These are phyloP conservation scores for Aphelinus certus DNA, from an alignment of 1,140 invertebrate genomes.

Conservation along the genomic window DNA sequence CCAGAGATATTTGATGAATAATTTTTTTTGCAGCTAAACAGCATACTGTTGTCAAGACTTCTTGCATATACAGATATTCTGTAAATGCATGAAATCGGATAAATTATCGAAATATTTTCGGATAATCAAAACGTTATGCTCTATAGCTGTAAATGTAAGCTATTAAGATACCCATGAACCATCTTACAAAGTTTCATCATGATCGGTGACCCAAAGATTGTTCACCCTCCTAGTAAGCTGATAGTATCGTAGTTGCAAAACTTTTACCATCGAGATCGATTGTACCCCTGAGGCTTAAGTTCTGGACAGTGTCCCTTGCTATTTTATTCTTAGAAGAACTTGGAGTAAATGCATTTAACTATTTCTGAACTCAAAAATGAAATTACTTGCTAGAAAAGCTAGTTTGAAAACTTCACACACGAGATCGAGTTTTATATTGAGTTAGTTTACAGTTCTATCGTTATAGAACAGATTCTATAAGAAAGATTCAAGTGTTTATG, in stretches of 20 bases:
- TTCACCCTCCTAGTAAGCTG: background rate
- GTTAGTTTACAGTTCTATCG: background rate
- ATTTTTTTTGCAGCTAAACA: no score
- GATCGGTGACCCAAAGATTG: no score
- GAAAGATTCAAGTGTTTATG: background rate
- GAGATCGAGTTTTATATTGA: slow-evolving; percentile 24
- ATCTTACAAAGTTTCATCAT: no score
- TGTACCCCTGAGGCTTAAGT: background rate
- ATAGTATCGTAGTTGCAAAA: background rate
- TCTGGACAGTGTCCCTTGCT: background rate
- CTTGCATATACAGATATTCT: no score
- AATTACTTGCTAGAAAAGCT: slow-evolving; percentile 17
- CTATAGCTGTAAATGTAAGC: no score
- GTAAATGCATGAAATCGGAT: no score
- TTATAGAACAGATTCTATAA: background rate
- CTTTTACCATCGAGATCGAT: slow-evolving; percentile 1
- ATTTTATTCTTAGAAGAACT: slow-evolving; percentile 1
- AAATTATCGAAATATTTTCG: no score
- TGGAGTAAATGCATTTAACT: slow-evolving; percentile 19
- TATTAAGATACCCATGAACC: no score
- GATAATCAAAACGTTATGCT: no score
- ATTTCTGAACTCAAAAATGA: slow-evolving; percentile 23
- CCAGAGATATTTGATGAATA: no score
- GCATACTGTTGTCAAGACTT: no score
- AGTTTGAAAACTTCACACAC: slow-evolving; percentile 17